phyloP scores from a whole-genome alignment of 1,140 invertebrate genomes.

The Cotesia chilonis region DNA sequence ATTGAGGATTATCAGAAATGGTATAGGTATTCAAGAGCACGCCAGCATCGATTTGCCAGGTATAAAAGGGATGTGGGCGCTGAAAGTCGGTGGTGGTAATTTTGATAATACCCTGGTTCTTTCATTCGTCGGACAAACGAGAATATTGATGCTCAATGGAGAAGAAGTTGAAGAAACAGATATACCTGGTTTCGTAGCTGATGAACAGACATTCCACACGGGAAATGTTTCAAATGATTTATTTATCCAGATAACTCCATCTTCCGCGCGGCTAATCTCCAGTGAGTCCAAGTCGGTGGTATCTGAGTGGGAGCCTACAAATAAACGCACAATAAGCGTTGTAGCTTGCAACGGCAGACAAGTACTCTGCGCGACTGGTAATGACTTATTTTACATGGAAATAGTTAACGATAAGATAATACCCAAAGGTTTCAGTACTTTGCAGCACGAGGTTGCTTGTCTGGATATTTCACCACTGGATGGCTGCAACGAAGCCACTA shows the following conservation, averaged over 20 bases:
- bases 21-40: constrained; percentile 97
- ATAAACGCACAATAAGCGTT: constrained; percentile 83
- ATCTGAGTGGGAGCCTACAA: constrained; percentile 81
- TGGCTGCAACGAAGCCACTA: constrained; percentile 70
- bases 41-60: constrained; percentile 96
- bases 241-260: constrained; percentile 83
- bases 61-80: constrained; percentile 97
- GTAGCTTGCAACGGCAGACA: constrained; percentile 87
- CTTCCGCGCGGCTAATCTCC: constrained; percentile 75
- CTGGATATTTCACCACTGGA: constrained; percentile 90
- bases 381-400: constrained; percentile 89
- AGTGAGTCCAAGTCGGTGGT: constrained; percentile 74
- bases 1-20: constrained; percentile 94
- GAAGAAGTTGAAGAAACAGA: constrained; percentile 98
- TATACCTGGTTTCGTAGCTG: constrained; percentile 85
- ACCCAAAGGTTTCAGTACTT: constrained; percentile 72
- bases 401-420: constrained; percentile 75
- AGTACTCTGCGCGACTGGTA: constrained; percentile 88
- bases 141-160: constrained; percentile 86
- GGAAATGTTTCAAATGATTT: constrained; percentile 88
- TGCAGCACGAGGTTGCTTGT: constrained; percentile 96
- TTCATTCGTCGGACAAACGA: constrained; percentile 93
- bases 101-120: constrained; percentile 91
- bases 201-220: constrained; percentile 92
- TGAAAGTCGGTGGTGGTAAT: constrained; percentile 75